Base-by-base conservation (phyloP, 2,888 invertebrate genomes). In the Amblyjoppa proteus region DNA sequence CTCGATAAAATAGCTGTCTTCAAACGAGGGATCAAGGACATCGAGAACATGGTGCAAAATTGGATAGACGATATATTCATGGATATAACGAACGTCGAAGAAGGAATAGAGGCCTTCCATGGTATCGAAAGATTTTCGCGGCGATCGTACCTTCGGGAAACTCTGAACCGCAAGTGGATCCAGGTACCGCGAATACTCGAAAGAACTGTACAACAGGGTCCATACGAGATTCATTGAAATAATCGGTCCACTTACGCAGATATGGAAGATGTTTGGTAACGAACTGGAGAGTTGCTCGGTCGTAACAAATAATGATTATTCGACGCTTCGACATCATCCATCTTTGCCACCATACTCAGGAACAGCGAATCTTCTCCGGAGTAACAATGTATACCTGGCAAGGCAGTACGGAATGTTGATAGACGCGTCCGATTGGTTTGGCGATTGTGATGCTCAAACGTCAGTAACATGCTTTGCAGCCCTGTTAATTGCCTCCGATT, bases 221-320 rank as follows among this genome's bases (percentile, higher is more conserved):
- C 53, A 53, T 49, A 49, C 16, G 4, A 80, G n/a, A 56, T 34
- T 53, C 45, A 49, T 49, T 16, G 45, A 16, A 49, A 16, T 49
- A 16, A 49, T 69, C n/a, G 20, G 11, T 34, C 5, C 56, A 20
- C 80, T 79, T 79, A 87, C 89, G 28, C 85, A 96, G 96, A 95
- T 97, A 0, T 97, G 97, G 96, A 95, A 96, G 83, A 96, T 97
- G 95, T 97, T 98, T 91, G 95, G 95, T 84, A 95, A 96, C 34
- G 97, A 97, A 91, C 96, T 98, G 66, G 96, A 97, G 87, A 95
- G 95, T 38, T 96, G 96, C 71, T 87, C 97, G 92, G 96, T 96
- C 88, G 11, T 53, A 64, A 73, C 51, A 13, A 78, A 74, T 11
- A 81, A 74, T 11, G 31, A 61, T 3, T 7, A 71, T 41, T 56